Conservation (phyloP, 1,140 invertebrate genomes). For the Drosophila pachea region DNA sequence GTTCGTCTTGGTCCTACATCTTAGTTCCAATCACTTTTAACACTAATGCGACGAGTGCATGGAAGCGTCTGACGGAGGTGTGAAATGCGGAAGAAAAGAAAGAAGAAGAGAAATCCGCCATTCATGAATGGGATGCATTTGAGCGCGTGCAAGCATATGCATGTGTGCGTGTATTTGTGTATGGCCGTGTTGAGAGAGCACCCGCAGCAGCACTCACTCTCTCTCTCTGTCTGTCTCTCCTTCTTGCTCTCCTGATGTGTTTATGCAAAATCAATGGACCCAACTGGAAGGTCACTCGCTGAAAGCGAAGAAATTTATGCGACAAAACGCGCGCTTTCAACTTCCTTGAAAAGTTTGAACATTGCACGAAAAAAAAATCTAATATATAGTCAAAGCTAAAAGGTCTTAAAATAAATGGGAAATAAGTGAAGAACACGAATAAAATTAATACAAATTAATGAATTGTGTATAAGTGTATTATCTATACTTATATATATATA, state of each 20-base stretch:
- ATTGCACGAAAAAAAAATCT: background rate
- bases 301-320: constrained; percentile 2
- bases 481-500: no score
- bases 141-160: constrained; percentile 11
- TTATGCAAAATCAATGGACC: constrained; percentile 36
- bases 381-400: background rate
- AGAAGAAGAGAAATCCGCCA: constrained; percentile 45
- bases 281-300: constrained; percentile 23
- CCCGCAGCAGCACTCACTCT: constrained; percentile 9
- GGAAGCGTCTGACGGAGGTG: constrained; percentile 34
- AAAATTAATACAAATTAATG: background rate
- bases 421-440: background rate
- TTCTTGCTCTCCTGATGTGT: constrained; percentile 11
- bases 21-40: constrained; percentile 37
- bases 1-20: background rate
- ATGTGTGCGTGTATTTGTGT: background rate
- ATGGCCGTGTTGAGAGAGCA: constrained; percentile 2
- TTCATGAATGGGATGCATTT: constrained; percentile 67
- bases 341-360: constrained; percentile 12
- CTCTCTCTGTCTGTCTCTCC: constrained; percentile 10
- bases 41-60: constrained; percentile 32
- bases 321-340: constrained; percentile 11
- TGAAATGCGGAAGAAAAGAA: constrained; percentile 54
- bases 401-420: background rate
- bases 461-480: no score